Percentiles rank a stretch among this genome's conserved stretches.
Evolutionary conservation across 2,888 invertebrate species (phyloP).

Genomic region (Heterodera filipjevi): DNA sequence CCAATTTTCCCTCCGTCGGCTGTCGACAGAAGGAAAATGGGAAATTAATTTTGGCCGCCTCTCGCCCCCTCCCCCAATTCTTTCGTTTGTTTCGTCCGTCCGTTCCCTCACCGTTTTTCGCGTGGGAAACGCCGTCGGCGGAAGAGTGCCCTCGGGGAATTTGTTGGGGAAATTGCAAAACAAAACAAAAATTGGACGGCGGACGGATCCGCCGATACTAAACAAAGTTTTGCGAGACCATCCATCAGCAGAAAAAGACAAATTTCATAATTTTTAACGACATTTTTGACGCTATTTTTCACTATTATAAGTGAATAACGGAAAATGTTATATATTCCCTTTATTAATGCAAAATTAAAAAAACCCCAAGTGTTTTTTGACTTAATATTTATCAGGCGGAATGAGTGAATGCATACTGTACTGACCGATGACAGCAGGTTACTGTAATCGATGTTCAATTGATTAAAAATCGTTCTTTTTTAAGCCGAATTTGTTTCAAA

Average conservation of each 20-base stretch:
- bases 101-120: not conserved
- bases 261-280: not conserved
- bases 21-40: not conserved
- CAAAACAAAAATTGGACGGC: conserved; percentile 1
- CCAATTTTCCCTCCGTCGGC: not conserved
- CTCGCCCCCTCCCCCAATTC: not conserved
- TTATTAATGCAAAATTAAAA: no score
- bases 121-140: conserved; percentile 5
- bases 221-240: not conserved
- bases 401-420: no score
- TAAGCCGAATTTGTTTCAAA: not conserved
- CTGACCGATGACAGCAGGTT: no score
- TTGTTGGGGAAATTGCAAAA: conserved; percentile 4
- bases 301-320: no score
- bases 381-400: no score
- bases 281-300: not conserved
- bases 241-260: not conserved
- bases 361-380: no score
- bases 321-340: no score
- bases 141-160: conserved; percentile 3
- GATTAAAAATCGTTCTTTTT: not conserved
- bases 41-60: not conserved
- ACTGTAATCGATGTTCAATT: not conserved
- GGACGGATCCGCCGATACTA: not conserved
- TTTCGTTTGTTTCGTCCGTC: not conserved